phyloP scores from a whole-genome alignment of 2,797 vertebrate genomes.

The Botia kubotai region DNA sequence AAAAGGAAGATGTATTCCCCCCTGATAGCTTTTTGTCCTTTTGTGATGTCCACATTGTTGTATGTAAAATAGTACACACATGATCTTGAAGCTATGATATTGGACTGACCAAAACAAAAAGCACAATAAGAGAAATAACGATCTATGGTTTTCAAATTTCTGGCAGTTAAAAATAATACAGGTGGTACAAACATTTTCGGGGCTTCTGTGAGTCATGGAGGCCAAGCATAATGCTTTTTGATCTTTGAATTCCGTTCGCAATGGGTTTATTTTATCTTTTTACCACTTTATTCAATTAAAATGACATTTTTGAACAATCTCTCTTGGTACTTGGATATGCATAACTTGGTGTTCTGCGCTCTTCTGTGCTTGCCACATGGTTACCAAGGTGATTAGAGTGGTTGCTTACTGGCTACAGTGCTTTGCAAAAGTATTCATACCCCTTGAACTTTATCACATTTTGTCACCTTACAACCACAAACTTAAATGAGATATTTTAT shows the following conservation, averaged over 20 bases:
- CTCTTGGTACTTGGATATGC: too few relatives aligned
- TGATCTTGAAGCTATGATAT: constrained; percentile 74
- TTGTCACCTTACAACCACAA: too few relatives aligned
- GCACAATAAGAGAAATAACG: constrained; percentile 57
- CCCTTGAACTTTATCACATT: too few relatives aligned
- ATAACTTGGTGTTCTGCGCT: too few relatives aligned
- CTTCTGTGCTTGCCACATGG: too few relatives aligned
- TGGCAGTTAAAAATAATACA: constrained; percentile 60
- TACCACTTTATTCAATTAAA: too few relatives aligned
- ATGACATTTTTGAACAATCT: too few relatives aligned
- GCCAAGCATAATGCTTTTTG: constrained; percentile 74
- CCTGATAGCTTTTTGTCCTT: constrained; percentile 58
- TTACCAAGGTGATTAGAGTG: too few relatives aligned
- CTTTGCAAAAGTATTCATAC: too few relatives aligned
- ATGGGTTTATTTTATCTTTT: too few relatives aligned
- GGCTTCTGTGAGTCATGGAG: constrained; percentile 51
- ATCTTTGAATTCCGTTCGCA: constrained; percentile 52
- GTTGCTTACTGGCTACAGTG: too few relatives aligned
- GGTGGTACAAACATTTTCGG: constrained; percentile 52
- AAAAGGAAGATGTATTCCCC: constrained; percentile 42
- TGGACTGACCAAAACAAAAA: constrained; percentile 67
- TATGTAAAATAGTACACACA: constrained; percentile 69
- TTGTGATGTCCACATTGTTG: constrained; percentile 72
- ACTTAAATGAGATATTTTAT: too few relatives aligned
- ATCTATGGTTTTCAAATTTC: constrained; percentile 61